Conservation (phyloP, 2,113 vertebrate genomes). For the Aegypius monachus region DNA sequence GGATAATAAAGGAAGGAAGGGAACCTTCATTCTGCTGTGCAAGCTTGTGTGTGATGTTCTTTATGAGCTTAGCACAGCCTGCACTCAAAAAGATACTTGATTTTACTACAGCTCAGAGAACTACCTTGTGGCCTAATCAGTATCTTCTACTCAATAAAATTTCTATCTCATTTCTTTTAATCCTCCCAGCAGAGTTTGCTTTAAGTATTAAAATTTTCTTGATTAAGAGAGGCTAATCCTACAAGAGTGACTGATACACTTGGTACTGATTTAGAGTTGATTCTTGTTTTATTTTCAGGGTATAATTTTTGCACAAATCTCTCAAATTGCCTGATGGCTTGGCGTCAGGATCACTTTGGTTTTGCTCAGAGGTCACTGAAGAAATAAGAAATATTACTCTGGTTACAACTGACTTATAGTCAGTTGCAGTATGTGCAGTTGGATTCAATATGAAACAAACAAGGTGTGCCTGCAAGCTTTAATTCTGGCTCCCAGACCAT, state of each 20-base stretch:
- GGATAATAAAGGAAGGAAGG: background rate
- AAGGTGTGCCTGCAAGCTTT: background rate
- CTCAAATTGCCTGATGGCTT: background rate
- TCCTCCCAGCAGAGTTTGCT: background rate
- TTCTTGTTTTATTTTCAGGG: constrained; percentile 20
- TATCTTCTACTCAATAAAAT: background rate
- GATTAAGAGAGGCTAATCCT: background rate
- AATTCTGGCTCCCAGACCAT: background rate
- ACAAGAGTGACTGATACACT: no score
- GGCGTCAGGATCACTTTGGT: background rate
- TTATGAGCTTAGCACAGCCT: background rate
- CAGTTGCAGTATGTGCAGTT: background rate
- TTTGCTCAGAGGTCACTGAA: background rate
- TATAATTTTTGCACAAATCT: constrained; percentile 45
- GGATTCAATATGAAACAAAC: background rate
- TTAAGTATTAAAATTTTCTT: background rate
- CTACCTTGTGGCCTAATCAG: background rate
- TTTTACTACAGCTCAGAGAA: background rate
- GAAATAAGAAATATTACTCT: background rate
- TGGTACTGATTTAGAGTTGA: background rate
- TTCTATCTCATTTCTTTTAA: background rate
- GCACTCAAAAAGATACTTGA: background rate
- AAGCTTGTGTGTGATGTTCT: background rate
- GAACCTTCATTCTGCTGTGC: background rate
- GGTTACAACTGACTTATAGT: background rate